Conservation (phyloP, 2,888 invertebrate genomes). For the Marronus borbonicus region DNA sequence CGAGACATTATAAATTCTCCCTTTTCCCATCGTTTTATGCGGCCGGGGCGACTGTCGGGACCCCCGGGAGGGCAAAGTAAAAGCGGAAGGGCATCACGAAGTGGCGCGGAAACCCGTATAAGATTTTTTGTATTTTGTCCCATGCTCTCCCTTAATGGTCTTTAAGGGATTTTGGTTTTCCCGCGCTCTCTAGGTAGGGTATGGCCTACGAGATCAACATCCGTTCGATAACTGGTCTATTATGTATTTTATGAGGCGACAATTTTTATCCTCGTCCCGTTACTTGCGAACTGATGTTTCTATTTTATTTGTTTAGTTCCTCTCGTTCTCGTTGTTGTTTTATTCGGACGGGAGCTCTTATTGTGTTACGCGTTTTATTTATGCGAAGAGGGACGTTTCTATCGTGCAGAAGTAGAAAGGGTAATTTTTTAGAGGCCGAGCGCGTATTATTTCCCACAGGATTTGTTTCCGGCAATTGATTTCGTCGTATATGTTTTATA, state of each 20-base stretch:
- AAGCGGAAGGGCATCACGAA: constrained; percentile 48
- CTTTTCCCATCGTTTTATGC: constrained; percentile 51
- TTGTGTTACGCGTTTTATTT: constrained; percentile 25
- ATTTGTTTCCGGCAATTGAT: constrained; percentile 25
- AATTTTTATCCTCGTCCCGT: constrained; percentile 39
- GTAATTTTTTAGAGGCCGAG: constrained; percentile 32
- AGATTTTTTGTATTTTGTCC: constrained; percentile 58
- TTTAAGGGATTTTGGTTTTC: constrained; percentile 59
- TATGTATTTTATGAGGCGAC: constrained; percentile 50
- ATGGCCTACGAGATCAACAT: constrained; percentile 55
- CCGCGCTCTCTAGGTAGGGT: constrained; percentile 54
- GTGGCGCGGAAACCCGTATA: constrained; percentile 53
- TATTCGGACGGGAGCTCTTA: constrained; percentile 1
- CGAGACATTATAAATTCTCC: constrained; percentile 58
- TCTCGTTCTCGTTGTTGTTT: constrained; percentile 8
- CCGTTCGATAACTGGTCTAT: constrained; percentile 57
- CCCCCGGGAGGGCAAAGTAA: constrained; percentile 51
- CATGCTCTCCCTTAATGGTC: constrained; percentile 58
- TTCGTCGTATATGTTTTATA: constrained; percentile 22
- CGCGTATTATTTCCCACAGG: constrained; percentile 41
- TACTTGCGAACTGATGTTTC: constrained; percentile 33
- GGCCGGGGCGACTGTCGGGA: constrained; percentile 55
- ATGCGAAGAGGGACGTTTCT: constrained; percentile 1
- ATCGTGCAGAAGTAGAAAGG: neutral
- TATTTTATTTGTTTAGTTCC: constrained; percentile 44